Evolutionary conservation across 1,140 invertebrate genomes (phyloP), one percentile per base, ranked within the genome.

Genomic region (Microplitis demolitor): DNA sequence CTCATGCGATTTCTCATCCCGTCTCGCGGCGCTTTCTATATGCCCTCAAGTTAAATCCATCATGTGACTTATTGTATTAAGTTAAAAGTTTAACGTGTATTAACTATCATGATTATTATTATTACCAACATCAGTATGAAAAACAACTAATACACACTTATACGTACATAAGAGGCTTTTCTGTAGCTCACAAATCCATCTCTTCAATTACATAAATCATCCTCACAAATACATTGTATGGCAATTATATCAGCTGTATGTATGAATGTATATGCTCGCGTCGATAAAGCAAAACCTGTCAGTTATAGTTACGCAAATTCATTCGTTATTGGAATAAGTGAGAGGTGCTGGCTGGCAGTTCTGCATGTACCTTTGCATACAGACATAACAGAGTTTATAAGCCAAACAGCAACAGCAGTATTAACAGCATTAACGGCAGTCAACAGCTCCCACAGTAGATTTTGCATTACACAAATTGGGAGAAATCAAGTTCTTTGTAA

Each of bases 1-100:
- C 78, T 78, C 78, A 76, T 78, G 77, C 6, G 39, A 79, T 78
- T 72, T 78, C 72, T 67, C 66, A 9, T 58, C 66, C 67, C 51
- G 64, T 67, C 54, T 68, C 35, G 34, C 39, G 16, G 31, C 71
- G 60, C 75, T 75, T 75, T 77, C 78, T 70, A 74, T 68, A 24
- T 71, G 13, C 24, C 14, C 56, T 39, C 9, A 58, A n/a, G 4
- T 31, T 9, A 4, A 6, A 24, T 14, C 33, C 60, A 35, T 62
- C 60, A 62, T 37, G 33, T 34, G 33, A 35, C 60, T 37, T 37
- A 35, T 62, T 62, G 60, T 37, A 45, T 45, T 45, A 45, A 45
- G 39, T 45, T 45, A 45, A 45, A 45, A 45, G 39, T 45, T 45
- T 9, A 45, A 45, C 39, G 39, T 45, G 8, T 45, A 45, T 45